Evolutionary conservation across 2,797 vertebrate genomes (phyloP).

Genomic region (Crenuchus spilurus): DNA sequence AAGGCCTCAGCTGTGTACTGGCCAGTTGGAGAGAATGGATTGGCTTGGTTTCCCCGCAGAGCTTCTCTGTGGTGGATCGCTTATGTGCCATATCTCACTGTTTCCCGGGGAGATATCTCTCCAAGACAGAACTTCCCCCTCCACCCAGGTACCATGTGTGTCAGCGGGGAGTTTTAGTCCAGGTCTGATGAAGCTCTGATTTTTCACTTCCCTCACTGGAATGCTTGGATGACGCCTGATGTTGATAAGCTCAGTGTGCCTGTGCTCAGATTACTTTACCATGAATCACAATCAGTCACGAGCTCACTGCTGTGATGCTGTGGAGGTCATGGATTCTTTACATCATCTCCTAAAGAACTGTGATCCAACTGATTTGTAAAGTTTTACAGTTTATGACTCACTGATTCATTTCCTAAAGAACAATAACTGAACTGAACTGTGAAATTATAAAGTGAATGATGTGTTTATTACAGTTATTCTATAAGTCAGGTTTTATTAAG

Average conservation of each 20-base stretch:
- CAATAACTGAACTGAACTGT: no score
- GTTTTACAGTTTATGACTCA: no score
- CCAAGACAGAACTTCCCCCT: no score
- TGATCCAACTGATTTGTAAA: no score
- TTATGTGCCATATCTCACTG: not conserved
- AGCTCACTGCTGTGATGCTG: no score
- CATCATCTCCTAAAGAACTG: no score
- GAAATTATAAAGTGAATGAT: no score
- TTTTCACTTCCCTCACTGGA: not conserved
- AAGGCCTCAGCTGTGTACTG: conserved; percentile 43
- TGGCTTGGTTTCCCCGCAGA: conserved; percentile 20
- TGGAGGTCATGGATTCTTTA: no score
- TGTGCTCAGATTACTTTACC: not conserved
- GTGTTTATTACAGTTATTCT: no score
- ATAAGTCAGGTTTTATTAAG: no score
- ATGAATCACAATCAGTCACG: not conserved
- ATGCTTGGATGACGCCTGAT: not conserved
- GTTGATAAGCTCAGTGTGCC: not conserved
- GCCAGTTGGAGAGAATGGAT: conserved; percentile 41
- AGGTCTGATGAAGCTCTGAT: not conserved
- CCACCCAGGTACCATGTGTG: conserved; percentile 17
- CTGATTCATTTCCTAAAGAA: no score
- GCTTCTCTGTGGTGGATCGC: conserved; percentile 9
- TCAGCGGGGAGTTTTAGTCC: not conserved
- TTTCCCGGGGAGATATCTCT: not conserved